Evolutionary conservation across 2,113 vertebrate genomes (phyloP).

Genomic region (Amblyornis subalaris): DNA sequence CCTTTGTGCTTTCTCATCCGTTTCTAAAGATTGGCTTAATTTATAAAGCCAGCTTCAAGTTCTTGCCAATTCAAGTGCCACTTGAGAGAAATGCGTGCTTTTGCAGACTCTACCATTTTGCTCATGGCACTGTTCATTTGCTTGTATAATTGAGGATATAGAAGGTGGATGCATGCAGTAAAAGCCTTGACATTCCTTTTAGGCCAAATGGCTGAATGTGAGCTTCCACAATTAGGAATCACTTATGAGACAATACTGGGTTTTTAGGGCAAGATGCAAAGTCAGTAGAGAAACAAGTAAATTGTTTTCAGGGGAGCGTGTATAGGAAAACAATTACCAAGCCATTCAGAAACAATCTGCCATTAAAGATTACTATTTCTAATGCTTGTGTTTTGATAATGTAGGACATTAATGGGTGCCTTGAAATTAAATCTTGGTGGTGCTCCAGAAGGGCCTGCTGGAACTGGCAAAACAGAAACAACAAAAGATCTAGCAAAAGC

Average conservation of each 20-base stretch:
- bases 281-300: neutral
- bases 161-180: neutral
- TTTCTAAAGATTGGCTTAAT: neutral
- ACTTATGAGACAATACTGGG: neutral
- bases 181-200: neutral
- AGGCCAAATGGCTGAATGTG: neutral
- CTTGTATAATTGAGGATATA: neutral
- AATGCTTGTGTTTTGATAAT: neutral
- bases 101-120: neutral
- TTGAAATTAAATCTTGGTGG: constrained; percentile 91
- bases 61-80: neutral
- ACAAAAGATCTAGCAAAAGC: constrained; percentile 96
- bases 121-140: neutral
- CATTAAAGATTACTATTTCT: neutral
- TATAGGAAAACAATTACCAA: neutral
- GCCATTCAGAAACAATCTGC: neutral
- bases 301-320: neutral
- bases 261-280: neutral
- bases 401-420: constrained; percentile 91
- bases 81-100: neutral
- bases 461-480: constrained; percentile 96
- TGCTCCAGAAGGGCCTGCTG: constrained; percentile 92
- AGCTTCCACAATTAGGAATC: neutral
- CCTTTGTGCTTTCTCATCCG: neutral
- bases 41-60: neutral